phyloP scores from a whole-genome alignment of 2,113 vertebrate species.

The Myiopsitta monachus region DNA sequence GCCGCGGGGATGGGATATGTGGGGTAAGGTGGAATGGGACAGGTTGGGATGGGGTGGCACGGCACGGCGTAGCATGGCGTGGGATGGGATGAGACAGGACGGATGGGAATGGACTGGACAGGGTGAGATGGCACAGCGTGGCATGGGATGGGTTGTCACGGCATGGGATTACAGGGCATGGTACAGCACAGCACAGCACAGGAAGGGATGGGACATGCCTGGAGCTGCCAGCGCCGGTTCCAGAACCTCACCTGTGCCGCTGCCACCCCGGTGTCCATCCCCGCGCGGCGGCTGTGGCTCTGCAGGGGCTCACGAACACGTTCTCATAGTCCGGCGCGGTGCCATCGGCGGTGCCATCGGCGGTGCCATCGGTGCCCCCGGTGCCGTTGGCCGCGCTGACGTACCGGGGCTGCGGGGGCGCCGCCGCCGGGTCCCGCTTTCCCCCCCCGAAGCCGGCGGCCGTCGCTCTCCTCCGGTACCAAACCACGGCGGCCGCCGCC shows the following conservation, averaged over 20 bases:
- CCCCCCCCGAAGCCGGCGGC: fast-evolving
- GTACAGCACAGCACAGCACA: background rate
- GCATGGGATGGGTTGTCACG: background rate
- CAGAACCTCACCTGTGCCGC: background rate
- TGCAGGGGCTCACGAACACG: slow-evolving; percentile 7
- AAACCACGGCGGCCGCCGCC: background rate
- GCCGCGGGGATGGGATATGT: background rate
- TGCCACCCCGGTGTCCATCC: background rate
- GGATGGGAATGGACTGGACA: fast-evolving
- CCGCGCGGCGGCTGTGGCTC: fast-evolving
- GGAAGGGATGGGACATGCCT: background rate
- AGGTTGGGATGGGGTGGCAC: background rate
- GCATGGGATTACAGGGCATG: fast-evolving
- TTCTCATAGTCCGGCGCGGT: slow-evolving; percentile 61
- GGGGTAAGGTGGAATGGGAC: background rate
- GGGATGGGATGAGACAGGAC: no score
- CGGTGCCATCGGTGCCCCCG: fast-evolving
- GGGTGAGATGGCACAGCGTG: background rate
- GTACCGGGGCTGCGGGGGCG: slow-evolving; percentile 23
- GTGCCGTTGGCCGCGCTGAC: background rate
- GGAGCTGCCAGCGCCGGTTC: fast-evolving
- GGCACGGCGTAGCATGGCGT: background rate
- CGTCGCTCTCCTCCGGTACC: background rate
- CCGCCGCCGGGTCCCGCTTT: fast-evolving
- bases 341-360: no score